These are phyloP conservation scores for Gymnoscopelus microlampas DNA, from an alignment of 2,797 vertebrate species.

Conservation along the genomic window DNA sequence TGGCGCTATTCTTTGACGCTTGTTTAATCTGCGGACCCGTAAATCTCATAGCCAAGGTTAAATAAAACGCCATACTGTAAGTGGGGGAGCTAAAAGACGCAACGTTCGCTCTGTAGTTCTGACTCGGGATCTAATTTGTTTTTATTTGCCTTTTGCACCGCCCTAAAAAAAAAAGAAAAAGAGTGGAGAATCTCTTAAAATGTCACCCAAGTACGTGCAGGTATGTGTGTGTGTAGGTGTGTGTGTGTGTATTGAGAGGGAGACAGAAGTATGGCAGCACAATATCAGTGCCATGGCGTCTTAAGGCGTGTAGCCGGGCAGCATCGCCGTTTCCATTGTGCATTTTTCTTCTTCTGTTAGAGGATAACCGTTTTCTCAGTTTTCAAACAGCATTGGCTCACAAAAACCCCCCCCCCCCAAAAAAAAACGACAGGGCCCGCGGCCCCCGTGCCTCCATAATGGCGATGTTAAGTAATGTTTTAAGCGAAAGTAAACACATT, in stretches of 20 bases:
- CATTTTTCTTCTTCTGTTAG: constrained; percentile 53
- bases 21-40: constrained; percentile 67
- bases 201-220: not conserved
- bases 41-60: constrained; percentile 71
- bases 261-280: constrained; percentile 28
- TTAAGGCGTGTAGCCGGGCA: constrained; percentile 35
- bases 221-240: constrained; percentile 11
- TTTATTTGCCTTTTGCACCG: constrained; percentile 40
- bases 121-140: constrained; percentile 49
- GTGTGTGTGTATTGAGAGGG: constrained; percentile 3
- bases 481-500: constrained; percentile 77
- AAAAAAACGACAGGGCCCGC: constrained; percentile 51
- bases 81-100: constrained; percentile 43
- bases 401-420: no score
- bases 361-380: constrained; percentile 49
- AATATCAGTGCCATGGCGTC: constrained; percentile 48
- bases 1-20: constrained; percentile 61
- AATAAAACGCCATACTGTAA: constrained; percentile 64
- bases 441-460: constrained; percentile 66
- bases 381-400: constrained; percentile 8
- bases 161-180: constrained; percentile 50
- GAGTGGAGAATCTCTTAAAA: constrained; percentile 31
- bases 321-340: constrained; percentile 40
- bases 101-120: constrained; percentile 57
- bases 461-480: constrained; percentile 76